Percentiles rank a stretch among this genome's conserved stretches.
Conservation (phyloP, 2,888 invertebrate genomes). For the Zaprionus obscuricornis region DNA sequence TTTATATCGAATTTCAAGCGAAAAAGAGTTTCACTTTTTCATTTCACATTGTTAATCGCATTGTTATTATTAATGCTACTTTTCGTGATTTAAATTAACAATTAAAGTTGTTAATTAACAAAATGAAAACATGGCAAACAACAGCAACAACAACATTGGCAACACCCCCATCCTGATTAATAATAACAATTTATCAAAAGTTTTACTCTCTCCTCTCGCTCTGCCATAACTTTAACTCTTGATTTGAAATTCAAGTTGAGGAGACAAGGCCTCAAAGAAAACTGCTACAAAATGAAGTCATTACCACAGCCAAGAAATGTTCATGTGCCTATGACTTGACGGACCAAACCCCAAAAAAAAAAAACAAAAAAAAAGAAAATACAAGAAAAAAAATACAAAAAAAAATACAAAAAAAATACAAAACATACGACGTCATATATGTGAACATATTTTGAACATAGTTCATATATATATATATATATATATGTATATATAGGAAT, state of each 20-base stretch:
- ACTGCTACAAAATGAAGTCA: constrained; percentile 55
- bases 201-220: background rate
- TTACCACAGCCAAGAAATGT: constrained; percentile 65
- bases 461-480: too few relatives aligned
- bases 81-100: constrained; percentile 65
- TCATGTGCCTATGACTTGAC: constrained; percentile 8
- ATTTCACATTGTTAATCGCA: constrained; percentile 39
- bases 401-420: too few relatives aligned
- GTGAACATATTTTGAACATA: too few relatives aligned
- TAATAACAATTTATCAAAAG: constrained; percentile 57
- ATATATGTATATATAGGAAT: constrained; percentile 40
- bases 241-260: constrained; percentile 31
- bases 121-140: constrained; percentile 48
- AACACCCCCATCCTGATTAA: constrained; percentile 25
- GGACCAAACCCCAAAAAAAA: constrained; percentile 24
- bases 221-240: background rate
- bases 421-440: too few relatives aligned
- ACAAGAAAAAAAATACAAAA: too few relatives aligned
- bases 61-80: constrained; percentile 22
- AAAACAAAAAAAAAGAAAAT: constrained; percentile 12
- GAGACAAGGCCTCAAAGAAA: constrained; percentile 12
- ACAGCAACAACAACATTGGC: constrained; percentile 15
- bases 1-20: constrained; percentile 46
- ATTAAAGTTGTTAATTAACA: constrained; percentile 69
- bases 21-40: constrained; percentile 65